Evolutionary conservation across 2,888 invertebrate genomes (phyloP), one percentile per base, ranked within the genome.

Genomic region (Calameuta pallipes): DNA sequence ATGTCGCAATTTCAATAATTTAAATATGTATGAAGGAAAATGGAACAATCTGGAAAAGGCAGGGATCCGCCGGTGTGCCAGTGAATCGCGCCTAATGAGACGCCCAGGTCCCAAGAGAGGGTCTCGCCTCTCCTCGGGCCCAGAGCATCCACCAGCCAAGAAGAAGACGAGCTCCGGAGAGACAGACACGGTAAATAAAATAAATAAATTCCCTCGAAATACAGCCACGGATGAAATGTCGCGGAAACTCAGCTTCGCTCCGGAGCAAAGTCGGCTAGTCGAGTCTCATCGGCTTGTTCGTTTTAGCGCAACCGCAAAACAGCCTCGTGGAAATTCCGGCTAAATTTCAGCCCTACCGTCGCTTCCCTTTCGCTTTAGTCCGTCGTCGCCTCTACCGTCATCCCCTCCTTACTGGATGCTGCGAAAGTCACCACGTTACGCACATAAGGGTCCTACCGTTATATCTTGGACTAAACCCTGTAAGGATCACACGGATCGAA

Each of bases 1-100:
- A 90, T 90, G 85, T 81, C 80, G 80, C 85, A 87, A 90, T 90
- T 90, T 90, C 89, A 90, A 90, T 90, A 90, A 90, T 89, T 90
- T 90, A 90, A 90, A 90, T 90, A 90, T 90, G 89, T 90, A 90
- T 90, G 90, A 90, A 90, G 89, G 87, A 89, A 89, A 90, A 90
- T 90, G 90, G 89, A 90, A 90, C 89, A 90, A 90, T 89, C 89
- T 87, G 87, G 75, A 86, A 56, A 56, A 86, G 87, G 86, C 84
- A 87, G 87, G 87, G 88, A 88, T 89, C 85, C 86, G 88, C 80
- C 86, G 86, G 85, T 84, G 85, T 87, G 87, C 86, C 85, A 88
- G 84, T 90, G 90, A 90, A 90, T 90, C 87, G 89, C 89, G 87
- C 86, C 90, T 90, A 90, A 90, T 90, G 90, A 89, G 87, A 89